Base-by-base conservation (phyloP, 2,113 vertebrate species). In the Drymodes brunneopygia region DNA sequence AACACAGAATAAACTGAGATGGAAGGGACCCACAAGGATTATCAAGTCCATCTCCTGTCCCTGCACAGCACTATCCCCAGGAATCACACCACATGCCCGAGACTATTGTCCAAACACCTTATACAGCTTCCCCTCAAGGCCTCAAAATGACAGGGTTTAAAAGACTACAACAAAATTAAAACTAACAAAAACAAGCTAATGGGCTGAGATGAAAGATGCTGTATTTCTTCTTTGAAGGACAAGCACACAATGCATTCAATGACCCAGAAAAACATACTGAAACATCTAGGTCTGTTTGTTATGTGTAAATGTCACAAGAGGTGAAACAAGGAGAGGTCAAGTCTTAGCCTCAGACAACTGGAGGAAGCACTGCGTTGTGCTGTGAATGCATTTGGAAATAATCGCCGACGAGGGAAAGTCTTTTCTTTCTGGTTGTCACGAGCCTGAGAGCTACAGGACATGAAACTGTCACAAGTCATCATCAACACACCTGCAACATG, bases 211-310 rank as follows among this genome's bases (percentile, higher is more conserved):
- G 50, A 92, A 95, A 74, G 58, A 73, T 57, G 81, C 1, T 54
- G 58, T 79, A 42, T 88, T 90, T 67, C 42, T 56, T 57, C 65
- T 61, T 38, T 86, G 88, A 95, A 97, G 71, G 83, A 90, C 83
- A 91, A 93, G 80, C 27, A 60, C 27, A 82, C 81, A 89, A 93
- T 61, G 53, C 66, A 62, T 53, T 78, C 4, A 2, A 3, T 92
- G 75, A 96, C 90, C 93, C 93, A 92, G 90, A 92, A 94, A 97
- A 95, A 84, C 42, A 79, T 28, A 36, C 24, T 70, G 71, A 72
- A 93, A 65, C 70, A 84, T 65, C 85, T 88, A 91, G 25, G 64
- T 65, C 71, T 93, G 64, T 89, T 89, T 7, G 6, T 81, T 90
- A 70, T 29, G 80, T 79, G 44, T 84, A 84, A 85, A 74, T 21